phyloP scores from a whole-genome alignment of 2,888 invertebrate species.

The Sinohyriopsis cumingii region DNA sequence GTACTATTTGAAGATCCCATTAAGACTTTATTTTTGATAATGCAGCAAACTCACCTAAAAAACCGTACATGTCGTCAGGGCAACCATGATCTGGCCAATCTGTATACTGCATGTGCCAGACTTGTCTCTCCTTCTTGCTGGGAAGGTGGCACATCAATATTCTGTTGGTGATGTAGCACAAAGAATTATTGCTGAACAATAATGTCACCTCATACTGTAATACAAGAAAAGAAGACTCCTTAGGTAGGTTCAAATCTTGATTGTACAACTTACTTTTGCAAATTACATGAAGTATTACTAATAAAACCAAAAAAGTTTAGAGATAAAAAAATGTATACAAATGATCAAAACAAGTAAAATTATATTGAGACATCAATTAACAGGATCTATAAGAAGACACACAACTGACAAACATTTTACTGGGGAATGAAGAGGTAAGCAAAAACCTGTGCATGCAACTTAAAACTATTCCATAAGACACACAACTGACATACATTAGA shows the following conservation, averaged over 20 bases:
- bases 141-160: conserved; percentile 69
- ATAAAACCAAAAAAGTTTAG: neutral
- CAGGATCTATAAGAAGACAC: neutral
- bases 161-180: conserved; percentile 71
- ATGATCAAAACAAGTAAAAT: no score
- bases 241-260: neutral
- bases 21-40: no score
- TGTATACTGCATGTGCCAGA: conserved; percentile 89
- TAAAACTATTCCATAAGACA: no score
- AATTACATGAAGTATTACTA: neutral
- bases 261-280: neutral
- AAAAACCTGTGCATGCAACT: neutral
- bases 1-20: no score
- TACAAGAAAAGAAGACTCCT: conserved; percentile 13
- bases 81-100: conserved; percentile 82
- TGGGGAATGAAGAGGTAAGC: no score
- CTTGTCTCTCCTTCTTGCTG: conserved; percentile 67
- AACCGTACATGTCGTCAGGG: conserved; percentile 80
- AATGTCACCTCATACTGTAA: conserved; percentile 81
- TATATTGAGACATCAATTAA: no score
- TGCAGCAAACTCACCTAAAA: conserved; percentile 74
- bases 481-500: no score
- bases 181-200: conserved; percentile 69
- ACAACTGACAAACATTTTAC: no score
- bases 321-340: neutral